Conservation (phyloP, 2,113 vertebrate species). For the Pygoscelis adeliae region DNA sequence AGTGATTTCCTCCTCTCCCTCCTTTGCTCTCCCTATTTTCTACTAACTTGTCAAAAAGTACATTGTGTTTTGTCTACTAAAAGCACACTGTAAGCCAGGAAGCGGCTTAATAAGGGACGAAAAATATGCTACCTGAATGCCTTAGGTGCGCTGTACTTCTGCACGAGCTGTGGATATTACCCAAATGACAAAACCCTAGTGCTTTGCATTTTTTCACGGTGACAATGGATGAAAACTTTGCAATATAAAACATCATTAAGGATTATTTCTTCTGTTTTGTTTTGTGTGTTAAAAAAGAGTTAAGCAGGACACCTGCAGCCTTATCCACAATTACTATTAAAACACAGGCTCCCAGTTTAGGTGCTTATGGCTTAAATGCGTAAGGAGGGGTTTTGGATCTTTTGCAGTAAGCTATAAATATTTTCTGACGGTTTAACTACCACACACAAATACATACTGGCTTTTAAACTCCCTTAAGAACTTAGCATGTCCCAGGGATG, state of each 20-base stretch:
- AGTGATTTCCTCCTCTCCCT: constrained; percentile 2
- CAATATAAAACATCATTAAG: background rate
- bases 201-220: background rate
- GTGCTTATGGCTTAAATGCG: background rate
- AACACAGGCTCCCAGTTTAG: background rate
- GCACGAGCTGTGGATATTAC: background rate
- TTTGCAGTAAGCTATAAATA: background rate
- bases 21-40: background rate
- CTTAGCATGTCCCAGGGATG: background rate
- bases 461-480: background rate
- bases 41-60: background rate
- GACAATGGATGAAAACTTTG: background rate
- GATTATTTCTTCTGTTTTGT: background rate
- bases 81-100: background rate
- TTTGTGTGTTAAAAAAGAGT: background rate
- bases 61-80: background rate
- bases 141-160: background rate
- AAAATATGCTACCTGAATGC: background rate
- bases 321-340: background rate
- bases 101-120: background rate
- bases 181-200: background rate
- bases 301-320: background rate
- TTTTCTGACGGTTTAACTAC: background rate
- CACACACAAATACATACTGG: background rate
- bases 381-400: background rate